Base-by-base conservation (phyloP, 2,888 invertebrate genomes). In the Pasiphila rectangulata region DNA sequence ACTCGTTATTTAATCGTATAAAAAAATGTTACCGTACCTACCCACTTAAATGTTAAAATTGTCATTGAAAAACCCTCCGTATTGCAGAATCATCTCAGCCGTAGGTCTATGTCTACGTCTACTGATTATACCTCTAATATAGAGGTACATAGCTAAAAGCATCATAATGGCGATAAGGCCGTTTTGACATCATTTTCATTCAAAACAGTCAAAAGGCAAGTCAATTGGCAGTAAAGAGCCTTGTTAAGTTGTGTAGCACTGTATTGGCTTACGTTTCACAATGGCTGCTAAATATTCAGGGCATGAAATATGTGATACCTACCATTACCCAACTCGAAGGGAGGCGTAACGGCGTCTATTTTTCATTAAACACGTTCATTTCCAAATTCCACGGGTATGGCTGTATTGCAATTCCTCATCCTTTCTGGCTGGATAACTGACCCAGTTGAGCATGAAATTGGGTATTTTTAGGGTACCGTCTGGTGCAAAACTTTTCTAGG, bases 331-430 rank as follows among this genome's bases (percentile, higher is more conserved):
- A 15, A 3, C 24, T n/a, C 30, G 10, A 23, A 4, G 16, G 35
- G 43, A 12, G 29, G 35, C 20, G 35, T 47, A 51, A 54, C 46
- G 41, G 35, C 30, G 41, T 39, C 46, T 44, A 55, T 57, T 49
- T 51, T 51, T 55, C 55, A 55, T 46, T 27, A 37, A 39, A 37
- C 52, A 54, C 50, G 47, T 48, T 54, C 46, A 52, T 47, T 47
- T 43, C 40, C 25, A 10, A 20, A 30, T 30, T 32, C 32, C 32
- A 32, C 9, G 17, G 17, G n/a, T n/a, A n/a, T n/a, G 3, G 20
- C 32, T 15, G 37, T 37, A 34, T 29, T 36, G 40, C 16, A 17
- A 46, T 46, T 29, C 27, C 16, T 24, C 21, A 17, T 21, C 35
- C 35, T 15, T 35, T 27, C 20, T 25, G 12, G 32, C 4, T 16